Evolutionary conservation across 2,797 vertebrate genomes (phyloP).

Genomic region (Danio aesculapii): DNA sequence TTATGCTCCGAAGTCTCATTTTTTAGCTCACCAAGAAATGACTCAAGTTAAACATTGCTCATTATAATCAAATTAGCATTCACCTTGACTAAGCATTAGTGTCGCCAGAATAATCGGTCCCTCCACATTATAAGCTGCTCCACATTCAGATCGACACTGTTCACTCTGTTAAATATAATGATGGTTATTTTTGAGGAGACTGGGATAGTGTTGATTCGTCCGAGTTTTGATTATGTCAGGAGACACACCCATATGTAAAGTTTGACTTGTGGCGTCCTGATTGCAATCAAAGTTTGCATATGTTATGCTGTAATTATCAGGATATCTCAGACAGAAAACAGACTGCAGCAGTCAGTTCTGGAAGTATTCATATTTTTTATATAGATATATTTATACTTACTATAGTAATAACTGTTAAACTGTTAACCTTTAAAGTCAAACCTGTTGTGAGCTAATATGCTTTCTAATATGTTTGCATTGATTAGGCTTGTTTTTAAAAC

Average conservation of each 20-base stretch:
- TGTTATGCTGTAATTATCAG: constrained; percentile 40
- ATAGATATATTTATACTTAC: too few relatives aligned
- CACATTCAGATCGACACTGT: background rate
- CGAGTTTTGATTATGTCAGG: constrained; percentile 44
- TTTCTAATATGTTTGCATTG: too few relatives aligned
- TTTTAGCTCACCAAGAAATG: background rate
- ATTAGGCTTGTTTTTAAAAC: too few relatives aligned
- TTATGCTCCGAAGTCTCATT: background rate
- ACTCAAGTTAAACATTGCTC: background rate
- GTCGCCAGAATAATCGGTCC: background rate
- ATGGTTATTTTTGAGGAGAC: constrained; percentile 16
- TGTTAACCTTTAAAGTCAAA: too few relatives aligned
- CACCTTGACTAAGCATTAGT: constrained; percentile 5
- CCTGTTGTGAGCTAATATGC: too few relatives aligned
- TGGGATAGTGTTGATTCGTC: background rate
- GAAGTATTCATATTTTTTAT: too few relatives aligned
- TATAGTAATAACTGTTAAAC: too few relatives aligned
- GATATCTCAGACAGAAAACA: background rate
- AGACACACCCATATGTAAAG: constrained; percentile 59
- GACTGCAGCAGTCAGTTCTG: too few relatives aligned
- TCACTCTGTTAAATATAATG: constrained; percentile 1
- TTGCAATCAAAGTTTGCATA: constrained; percentile 62
- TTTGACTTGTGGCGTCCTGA: constrained; percentile 57
- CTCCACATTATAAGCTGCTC: background rate
- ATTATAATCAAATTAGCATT: constrained; percentile 23